Conservation (phyloP, 2,888 invertebrate genomes). For the Uropetala carovei region DNA sequence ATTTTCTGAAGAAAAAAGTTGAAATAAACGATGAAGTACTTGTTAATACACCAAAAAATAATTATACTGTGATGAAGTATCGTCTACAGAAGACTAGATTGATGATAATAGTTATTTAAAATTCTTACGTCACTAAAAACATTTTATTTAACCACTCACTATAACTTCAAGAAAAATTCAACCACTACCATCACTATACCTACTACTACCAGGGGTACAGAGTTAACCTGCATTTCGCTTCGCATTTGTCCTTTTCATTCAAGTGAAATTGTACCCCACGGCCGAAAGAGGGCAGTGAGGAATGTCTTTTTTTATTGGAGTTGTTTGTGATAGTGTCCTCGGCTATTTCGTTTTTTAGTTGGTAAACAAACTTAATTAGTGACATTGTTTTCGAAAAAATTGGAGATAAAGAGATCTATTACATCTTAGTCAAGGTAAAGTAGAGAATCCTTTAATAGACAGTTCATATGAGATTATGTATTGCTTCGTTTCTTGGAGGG, state of each 20-base stretch:
- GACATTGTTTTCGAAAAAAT: background rate
- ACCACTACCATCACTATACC: background rate
- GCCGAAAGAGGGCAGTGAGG: conserved; percentile 43
- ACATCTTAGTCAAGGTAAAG: conserved; percentile 46
- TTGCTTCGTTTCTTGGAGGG: background rate
- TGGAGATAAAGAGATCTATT: background rate
- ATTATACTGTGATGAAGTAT: background rate
- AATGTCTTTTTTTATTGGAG: conserved; percentile 15
- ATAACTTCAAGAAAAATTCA: background rate
- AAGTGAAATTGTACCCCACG: background rate
- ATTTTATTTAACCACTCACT: background rate
- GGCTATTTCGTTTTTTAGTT: background rate
- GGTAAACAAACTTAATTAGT: background rate
- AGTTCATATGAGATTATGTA: background rate
- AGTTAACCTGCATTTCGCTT: background rate
- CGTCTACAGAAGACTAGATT: background rate
- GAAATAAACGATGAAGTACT: background rate
- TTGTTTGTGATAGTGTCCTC: background rate
- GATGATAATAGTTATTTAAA: background rate
- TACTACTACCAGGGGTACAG: background rate
- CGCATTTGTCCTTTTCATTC: background rate
- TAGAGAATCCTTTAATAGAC: conserved; percentile 1
- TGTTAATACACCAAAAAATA: background rate
- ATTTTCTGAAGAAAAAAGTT: background rate
- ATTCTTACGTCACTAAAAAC: background rate